These are phyloP conservation scores for Vultur gryphus DNA, from an alignment of 2,797 vertebrate species.

Conservation along the genomic window DNA sequence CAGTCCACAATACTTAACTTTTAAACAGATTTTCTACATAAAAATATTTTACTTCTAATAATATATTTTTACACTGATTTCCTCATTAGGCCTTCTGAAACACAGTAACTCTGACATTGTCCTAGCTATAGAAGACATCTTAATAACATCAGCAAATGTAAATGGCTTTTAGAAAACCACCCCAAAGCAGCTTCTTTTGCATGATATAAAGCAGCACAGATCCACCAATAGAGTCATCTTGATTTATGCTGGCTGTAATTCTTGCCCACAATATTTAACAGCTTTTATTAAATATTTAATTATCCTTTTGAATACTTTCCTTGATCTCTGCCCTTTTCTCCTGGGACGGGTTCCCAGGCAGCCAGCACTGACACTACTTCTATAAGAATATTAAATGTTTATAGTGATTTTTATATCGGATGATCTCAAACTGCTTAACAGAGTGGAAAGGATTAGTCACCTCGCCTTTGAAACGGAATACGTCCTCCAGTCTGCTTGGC, in stretches of 20 bases:
- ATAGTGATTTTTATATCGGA: background rate
- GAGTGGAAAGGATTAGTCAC: background rate
- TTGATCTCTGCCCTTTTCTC: conserved; percentile 44
- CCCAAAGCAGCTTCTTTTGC: background rate
- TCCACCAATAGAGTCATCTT: background rate
- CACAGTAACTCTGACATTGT: background rate
- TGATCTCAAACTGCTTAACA: background rate
- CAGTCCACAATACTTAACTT: background rate
- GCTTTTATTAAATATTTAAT: conserved; percentile 55
- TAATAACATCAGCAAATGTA: background rate
- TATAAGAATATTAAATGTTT: conserved; percentile 3
- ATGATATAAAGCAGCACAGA: background rate
- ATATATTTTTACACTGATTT: background rate
- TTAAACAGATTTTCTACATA: background rate
- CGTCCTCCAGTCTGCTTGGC: rapidly evolving
- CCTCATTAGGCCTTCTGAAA: background rate
- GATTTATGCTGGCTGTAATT: background rate
- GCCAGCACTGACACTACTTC: background rate
- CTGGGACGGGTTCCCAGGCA: background rate
- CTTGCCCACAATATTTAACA: background rate
- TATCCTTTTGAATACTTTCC: conserved; percentile 12
- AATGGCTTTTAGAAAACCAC: background rate
- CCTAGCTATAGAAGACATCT: background rate
- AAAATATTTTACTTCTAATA: background rate
- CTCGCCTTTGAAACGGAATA: background rate